Base-by-base conservation (phyloP, 23 tunicate genomes). In the Clavelina lepadiformis region DNA sequence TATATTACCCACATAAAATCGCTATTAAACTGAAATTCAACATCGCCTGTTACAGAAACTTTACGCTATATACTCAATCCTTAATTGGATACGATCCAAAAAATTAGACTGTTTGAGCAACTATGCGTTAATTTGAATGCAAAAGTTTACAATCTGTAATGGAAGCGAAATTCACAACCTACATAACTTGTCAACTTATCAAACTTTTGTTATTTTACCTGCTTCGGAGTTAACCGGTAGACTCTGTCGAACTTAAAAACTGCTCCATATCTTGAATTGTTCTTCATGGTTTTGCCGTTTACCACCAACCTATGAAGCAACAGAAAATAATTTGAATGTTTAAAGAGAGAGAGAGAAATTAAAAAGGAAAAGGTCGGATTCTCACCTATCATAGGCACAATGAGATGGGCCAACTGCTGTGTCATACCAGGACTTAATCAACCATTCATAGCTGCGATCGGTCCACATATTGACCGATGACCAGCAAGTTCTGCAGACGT, bases 321-420 rank as follows among this genome's bases (percentile, higher is more conserved):
- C 28, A 41, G 15, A 11, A 11, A 41, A n/a, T n/a, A n/a, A n/a
- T n/a, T n/a, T n/a, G n/a, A n/a, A n/a, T n/a, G n/a, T n/a, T n/a
- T n/a, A n/a, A n/a, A n/a, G n/a, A n/a, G n/a, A n/a, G n/a, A n/a
- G n/a, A n/a, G n/a, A n/a, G n/a, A n/a, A n/a, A n/a, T n/a, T n/a
- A n/a, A n/a, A n/a, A n/a, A n/a, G n/a, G n/a, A n/a, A n/a, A n/a
- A n/a, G n/a, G n/a, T n/a, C n/a, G n/a, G n/a, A n/a, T n/a, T n/a
- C n/a, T n/a, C n/a, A 77, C 83, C 83, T 77, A 68, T 77, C 83
- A 33, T 77, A 77, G 23, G 83, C 83, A 58, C 83, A 77, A 29
- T 66, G 67, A 13, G 83, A 51, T 6, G 45, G 54, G 58, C 46
- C 46, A 0, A 59, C 58, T 1, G 83, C 67, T 5, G 83, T 77